phyloP scores from a whole-genome alignment of 2,113 vertebrate species.

The Rhinolophus sinicus region DNA sequence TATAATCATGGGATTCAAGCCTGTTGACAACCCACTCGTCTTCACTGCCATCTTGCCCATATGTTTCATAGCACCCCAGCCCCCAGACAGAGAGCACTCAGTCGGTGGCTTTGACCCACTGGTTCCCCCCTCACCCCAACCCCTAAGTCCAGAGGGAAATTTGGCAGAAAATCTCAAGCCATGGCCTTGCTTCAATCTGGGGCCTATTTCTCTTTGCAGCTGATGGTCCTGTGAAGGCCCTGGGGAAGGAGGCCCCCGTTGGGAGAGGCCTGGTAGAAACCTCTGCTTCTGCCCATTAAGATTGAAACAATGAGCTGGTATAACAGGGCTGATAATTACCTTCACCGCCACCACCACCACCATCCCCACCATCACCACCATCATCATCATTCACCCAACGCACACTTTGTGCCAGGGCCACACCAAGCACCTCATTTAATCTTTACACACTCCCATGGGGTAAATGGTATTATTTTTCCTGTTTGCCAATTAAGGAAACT shows the following conservation, averaged over 20 bases:
- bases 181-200: neutral
- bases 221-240: neutral
- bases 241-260: no score
- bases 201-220: neutral
- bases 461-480: neutral
- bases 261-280: neutral
- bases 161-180: neutral
- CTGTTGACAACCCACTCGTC: neutral
- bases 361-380: neutral
- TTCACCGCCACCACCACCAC: rapidly evolving
- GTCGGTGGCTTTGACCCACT: neutral
- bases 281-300: neutral
- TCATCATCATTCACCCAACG: rapidly evolving
- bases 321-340: neutral
- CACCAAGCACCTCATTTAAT: neutral
- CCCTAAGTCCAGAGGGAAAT: neutral
- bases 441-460: neutral
- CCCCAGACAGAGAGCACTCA: neutral
- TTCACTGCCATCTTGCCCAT: no score
- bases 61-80: neutral
- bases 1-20: neutral
- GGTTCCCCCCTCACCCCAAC: rapidly evolving
- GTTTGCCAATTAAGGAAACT: neutral
- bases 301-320: neutral
- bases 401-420: rapidly evolving